Conservation (phyloP, 2,113 vertebrate genomes). For the Podocnemis expansa region DNA sequence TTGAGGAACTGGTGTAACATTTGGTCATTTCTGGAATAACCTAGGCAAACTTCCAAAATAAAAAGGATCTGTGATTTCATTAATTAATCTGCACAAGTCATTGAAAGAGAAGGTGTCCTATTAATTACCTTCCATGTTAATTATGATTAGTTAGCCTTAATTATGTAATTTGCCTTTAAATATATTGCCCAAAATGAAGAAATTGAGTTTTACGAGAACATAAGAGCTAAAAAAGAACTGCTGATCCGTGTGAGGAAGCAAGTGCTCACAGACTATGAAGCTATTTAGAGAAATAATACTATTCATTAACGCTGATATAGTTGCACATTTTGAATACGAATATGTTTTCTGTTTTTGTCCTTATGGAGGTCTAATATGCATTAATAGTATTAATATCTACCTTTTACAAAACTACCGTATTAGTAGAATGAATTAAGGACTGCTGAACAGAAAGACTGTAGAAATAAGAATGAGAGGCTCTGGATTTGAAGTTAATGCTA, state of each 20-base stretch:
- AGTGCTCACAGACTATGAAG: background rate
- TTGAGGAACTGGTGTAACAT: background rate
- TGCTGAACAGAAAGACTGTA: background rate
- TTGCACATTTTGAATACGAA: background rate
- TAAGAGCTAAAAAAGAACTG: conserved; percentile 42
- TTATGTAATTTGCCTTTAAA: conserved; percentile 68
- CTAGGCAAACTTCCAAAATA: background rate
- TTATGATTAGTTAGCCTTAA: conserved; percentile 67
- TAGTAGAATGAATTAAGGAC: background rate
- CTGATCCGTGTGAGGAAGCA: background rate
- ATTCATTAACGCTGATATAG: background rate
- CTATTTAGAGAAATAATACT: background rate
- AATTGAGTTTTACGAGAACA: conserved; percentile 41
- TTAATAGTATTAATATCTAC: background rate
- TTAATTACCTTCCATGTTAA: conserved; percentile 56
- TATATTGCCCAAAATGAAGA: conserved; percentile 33
- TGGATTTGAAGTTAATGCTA: background rate
- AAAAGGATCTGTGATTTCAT: background rate
- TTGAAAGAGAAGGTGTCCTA: conserved; percentile 3
- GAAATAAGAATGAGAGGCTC: background rate
- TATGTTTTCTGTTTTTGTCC: background rate
- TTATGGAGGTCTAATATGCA: background rate
- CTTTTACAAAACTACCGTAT: background rate
- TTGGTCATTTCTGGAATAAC: background rate
- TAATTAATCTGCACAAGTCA: conserved; percentile 49